Evolutionary conservation across 2,113 vertebrate genomes (phyloP).

Genomic region (Vidua chalybeata): DNA sequence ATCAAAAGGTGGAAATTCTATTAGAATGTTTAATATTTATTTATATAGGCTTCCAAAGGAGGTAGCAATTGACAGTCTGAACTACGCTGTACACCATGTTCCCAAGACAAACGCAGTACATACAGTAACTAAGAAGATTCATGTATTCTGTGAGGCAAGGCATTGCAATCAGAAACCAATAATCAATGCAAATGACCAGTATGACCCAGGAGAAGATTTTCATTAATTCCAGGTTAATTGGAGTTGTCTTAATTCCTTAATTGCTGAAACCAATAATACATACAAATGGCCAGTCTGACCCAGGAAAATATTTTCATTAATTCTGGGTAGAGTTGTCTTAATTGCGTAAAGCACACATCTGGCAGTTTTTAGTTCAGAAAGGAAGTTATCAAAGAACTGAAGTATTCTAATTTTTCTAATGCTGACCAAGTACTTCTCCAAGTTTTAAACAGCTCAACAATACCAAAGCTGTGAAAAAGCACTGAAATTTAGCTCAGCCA

Average conservation of each 20-base stretch:
- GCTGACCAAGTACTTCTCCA: neutral
- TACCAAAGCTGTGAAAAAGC: neutral
- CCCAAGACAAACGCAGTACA: neutral
- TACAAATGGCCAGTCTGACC: neutral
- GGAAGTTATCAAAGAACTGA: neutral
- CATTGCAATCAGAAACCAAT: neutral
- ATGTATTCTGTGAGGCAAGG: neutral
- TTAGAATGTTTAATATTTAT: neutral
- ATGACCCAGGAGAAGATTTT: neutral
- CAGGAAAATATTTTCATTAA: neutral
- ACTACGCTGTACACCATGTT: neutral
- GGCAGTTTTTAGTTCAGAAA: neutral
- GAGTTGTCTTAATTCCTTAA: neutral
- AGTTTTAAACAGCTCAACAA: neutral
- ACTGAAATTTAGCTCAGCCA: neutral
- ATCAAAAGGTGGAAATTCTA: conserved; percentile 4
- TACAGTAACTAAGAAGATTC: neutral
- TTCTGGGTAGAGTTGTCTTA: neutral
- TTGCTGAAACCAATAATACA: neutral
- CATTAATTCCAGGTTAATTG: neutral
- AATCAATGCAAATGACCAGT: neutral
- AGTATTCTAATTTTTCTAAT: neutral
- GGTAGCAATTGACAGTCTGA: neutral
- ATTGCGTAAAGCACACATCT: neutral
- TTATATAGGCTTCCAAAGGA: neutral